These are phyloP conservation scores for Polymixis flavicincta DNA, from an alignment of 2,888 invertebrate species.

Conservation along the genomic window DNA sequence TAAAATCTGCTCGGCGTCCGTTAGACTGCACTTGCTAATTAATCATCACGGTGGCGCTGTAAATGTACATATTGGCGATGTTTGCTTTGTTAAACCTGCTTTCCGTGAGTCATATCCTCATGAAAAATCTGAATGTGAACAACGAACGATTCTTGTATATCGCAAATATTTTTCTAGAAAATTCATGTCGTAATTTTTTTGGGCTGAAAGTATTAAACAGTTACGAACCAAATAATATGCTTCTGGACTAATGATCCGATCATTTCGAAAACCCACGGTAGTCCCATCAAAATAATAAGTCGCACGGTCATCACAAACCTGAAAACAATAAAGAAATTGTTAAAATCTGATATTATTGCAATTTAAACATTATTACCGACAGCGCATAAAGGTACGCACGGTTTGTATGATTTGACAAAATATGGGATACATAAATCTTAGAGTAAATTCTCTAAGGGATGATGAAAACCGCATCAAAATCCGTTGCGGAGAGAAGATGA, in stretches of 20 bases:
- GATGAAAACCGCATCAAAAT: background rate
- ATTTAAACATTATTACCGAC: too few relatives aligned
- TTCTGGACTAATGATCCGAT: slow-evolving; percentile 74
- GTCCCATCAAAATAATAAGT: slow-evolving; percentile 92
- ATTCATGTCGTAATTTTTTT: background rate
- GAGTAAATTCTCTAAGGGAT: background rate
- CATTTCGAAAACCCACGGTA: slow-evolving; percentile 93
- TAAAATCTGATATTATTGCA: background rate
- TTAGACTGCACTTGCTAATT: slow-evolving; percentile 9
- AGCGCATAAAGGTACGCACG: too few relatives aligned
- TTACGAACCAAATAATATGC: slow-evolving; percentile 80
- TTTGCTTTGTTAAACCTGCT: slow-evolving; percentile 1
- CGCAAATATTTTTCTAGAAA: background rate
- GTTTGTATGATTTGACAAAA: background rate
- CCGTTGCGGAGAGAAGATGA: background rate
- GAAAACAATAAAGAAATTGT: slow-evolving; percentile 67
- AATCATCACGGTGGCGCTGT: background rate
- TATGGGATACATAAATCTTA: background rate
- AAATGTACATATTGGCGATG: background rate
- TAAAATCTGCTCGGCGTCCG: background rate
- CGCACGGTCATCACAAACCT: slow-evolving; percentile 91
- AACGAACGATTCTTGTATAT: background rate
- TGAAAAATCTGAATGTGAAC: background rate
- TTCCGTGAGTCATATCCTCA: background rate
- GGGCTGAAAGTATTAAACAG: background rate